A percentile compares a stretch with the other conserved stretches of the same genome.
Evolutionary conservation across 2,888 invertebrate species (phyloP).

Genomic region (Hirtodrosophila histrioides): DNA sequence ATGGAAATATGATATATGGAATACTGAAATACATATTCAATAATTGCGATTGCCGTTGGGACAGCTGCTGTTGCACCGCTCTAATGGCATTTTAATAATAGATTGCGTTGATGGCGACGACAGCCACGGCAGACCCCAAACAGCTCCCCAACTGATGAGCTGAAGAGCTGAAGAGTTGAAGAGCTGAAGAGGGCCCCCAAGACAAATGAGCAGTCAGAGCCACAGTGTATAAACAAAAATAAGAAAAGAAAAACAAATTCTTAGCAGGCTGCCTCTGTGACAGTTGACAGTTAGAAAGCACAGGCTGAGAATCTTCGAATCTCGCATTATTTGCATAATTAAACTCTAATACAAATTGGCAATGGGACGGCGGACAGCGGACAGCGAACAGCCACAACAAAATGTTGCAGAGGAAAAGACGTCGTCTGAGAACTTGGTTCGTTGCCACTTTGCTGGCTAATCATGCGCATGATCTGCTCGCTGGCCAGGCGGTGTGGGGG

Average conservation of each 20-base stretch:
- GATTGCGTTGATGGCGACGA: conserved; percentile 67
- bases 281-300: conserved; percentile 75
- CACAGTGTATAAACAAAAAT: conserved; percentile 11
- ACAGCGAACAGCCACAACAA: background rate
- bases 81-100: conserved; percentile 77
- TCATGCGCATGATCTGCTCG: conserved; percentile 68
- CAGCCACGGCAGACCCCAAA: conserved; percentile 24
- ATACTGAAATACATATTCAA: conserved; percentile 51
- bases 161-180: conserved; percentile 59
- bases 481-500: conserved; percentile 2
- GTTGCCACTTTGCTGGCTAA: conserved; percentile 54
- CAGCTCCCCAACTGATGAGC: conserved; percentile 44
- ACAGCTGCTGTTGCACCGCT: conserved; percentile 59
- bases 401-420: conserved; percentile 5
- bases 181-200: conserved; percentile 55
- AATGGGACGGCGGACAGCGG: conserved; percentile 23
- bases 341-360: conserved; percentile 70
- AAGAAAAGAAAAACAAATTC: conserved; percentile 19
- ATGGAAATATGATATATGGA: conserved; percentile 30
- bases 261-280: conserved; percentile 34
- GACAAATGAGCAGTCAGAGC: conserved; percentile 49
- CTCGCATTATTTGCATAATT: conserved; percentile 72
- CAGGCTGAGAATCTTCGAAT: conserved; percentile 44
- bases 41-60: conserved; percentile 78
- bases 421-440: conserved; percentile 30